Evolutionary conservation across 2,888 invertebrate genomes (phyloP).

Genomic region (Exocentrus adspersus): DNA sequence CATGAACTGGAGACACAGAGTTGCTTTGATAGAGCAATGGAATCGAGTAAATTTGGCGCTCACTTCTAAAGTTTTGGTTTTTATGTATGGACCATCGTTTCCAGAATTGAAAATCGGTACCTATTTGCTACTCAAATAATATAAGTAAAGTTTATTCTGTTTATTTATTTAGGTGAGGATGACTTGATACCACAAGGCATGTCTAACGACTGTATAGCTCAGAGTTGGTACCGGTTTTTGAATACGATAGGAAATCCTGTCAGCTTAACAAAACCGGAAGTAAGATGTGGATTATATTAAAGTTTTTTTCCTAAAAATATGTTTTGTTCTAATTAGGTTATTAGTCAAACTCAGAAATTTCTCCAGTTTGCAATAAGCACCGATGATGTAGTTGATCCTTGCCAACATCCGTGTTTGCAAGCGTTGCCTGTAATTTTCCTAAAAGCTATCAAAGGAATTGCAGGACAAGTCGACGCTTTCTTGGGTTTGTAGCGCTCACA

Average conservation of each 20-base stretch:
- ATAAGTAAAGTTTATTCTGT: slow-evolving; percentile 8
- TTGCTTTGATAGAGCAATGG: slow-evolving; percentile 94
- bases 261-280: slow-evolving; percentile 86
- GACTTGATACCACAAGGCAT: slow-evolving; percentile 88
- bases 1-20: slow-evolving; percentile 92
- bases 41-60: slow-evolving; percentile 90
- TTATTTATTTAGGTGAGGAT: slow-evolving; percentile 76
- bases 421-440: slow-evolving; percentile 89
- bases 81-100: slow-evolving; percentile 89
- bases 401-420: slow-evolving; percentile 88
- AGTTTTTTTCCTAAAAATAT: too few species aligned
- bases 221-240: slow-evolving; percentile 95
- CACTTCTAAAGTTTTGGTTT: slow-evolving; percentile 83
- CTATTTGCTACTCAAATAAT: slow-evolving; percentile 12
- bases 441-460: slow-evolving; percentile 92
- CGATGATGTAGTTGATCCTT: slow-evolving; percentile 85
- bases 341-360: slow-evolving; percentile 78
- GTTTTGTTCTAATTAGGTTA: slow-evolving; percentile 52
- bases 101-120: slow-evolving; percentile 82
- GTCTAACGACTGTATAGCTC: slow-evolving; percentile 89
- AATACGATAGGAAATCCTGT: slow-evolving; percentile 96
- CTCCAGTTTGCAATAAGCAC: slow-evolving; percentile 82
- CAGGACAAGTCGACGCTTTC: slow-evolving; percentile 94
- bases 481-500: slow-evolving; percentile 73
- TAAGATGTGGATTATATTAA: too few species aligned